phyloP scores from a whole-genome alignment of 2,888 invertebrate species.

The Chloroclysta siterata region DNA sequence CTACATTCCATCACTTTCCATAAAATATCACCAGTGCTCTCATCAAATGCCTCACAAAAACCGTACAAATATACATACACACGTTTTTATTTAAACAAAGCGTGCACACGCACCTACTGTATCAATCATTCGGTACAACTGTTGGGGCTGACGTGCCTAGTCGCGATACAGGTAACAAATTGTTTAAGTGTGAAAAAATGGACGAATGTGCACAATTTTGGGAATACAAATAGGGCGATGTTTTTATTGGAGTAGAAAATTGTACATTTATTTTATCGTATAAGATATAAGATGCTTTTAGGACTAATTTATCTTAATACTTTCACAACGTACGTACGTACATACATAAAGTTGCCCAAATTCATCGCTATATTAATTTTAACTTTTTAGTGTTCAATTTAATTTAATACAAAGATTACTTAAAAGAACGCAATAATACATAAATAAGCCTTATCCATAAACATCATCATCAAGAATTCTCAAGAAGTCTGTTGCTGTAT shows the following conservation, averaged over 20 bases:
- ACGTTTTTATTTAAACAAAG: slow-evolving; percentile 6
- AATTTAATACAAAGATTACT: too few species aligned
- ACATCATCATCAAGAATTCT: too few species aligned
- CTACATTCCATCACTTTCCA: background rate
- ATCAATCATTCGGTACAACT: slow-evolving; percentile 46
- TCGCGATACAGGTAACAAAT: slow-evolving; percentile 42
- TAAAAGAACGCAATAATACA: too few species aligned
- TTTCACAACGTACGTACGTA: too few species aligned
- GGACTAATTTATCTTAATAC: too few species aligned
- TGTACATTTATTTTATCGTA: background rate
- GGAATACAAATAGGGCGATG: background rate
- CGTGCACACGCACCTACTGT: slow-evolving; percentile 31
- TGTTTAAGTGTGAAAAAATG: slow-evolving; percentile 24
- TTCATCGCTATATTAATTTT: too few species aligned
- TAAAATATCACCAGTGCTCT: background rate
- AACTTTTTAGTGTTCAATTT: too few species aligned
- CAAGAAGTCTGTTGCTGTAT: too few species aligned
- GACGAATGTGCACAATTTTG: slow-evolving; percentile 3
- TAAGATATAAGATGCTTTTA: too few species aligned
- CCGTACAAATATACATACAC: background rate
- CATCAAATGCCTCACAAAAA: background rate
- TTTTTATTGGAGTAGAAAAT: background rate
- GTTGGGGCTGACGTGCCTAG: slow-evolving; percentile 45
- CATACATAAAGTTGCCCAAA: too few species aligned
- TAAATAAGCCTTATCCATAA: too few species aligned